These are phyloP conservation scores for Geotrupes spiniger DNA, from an alignment of 2,888 invertebrate species.

Conservation along the genomic window DNA sequence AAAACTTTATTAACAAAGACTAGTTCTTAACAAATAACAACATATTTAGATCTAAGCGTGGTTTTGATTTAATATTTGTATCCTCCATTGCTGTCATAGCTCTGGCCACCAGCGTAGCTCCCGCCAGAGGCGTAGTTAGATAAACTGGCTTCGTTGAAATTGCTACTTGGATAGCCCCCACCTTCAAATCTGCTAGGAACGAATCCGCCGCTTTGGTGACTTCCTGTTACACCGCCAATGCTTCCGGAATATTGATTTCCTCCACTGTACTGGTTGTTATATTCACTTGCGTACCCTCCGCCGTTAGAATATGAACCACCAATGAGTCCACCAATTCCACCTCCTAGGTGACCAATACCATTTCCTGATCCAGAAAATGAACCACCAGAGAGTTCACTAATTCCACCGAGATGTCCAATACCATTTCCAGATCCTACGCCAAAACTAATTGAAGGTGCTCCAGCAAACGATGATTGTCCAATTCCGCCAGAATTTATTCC, in stretches of 20 bases:
- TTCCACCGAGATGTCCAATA: too few species aligned
- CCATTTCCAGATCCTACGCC: too few species aligned
- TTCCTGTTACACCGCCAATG: conserved; percentile 1
- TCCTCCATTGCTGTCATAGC: conserved; percentile 33
- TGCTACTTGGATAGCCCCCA: too few species aligned
- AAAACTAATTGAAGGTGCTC: neutral
- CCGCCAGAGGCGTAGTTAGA: conserved; percentile 7
- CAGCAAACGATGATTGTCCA: neutral
- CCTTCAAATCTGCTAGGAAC: neutral
- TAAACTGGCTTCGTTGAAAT: too few species aligned
- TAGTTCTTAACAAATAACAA: conserved; percentile 5
- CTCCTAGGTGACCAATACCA: conserved; percentile 3
- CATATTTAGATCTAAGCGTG: conserved; percentile 9
- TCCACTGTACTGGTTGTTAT: conserved; percentile 10
- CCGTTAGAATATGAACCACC: conserved; percentile 12
- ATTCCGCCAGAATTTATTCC: neutral
- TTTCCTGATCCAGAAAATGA: neutral
- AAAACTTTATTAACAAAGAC: neutral
- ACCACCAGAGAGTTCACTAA: conserved; percentile 5
- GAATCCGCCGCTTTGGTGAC: neutral
- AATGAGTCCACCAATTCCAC: conserved; percentile 1
- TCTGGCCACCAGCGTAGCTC: conserved; percentile 20
- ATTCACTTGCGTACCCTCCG: conserved; percentile 22
- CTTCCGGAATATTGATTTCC: too few species aligned
- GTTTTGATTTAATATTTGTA: conserved; percentile 37